Base-by-base conservation (phyloP, 1,140 invertebrate genomes). In the Geopemphigus sp. region DNA sequence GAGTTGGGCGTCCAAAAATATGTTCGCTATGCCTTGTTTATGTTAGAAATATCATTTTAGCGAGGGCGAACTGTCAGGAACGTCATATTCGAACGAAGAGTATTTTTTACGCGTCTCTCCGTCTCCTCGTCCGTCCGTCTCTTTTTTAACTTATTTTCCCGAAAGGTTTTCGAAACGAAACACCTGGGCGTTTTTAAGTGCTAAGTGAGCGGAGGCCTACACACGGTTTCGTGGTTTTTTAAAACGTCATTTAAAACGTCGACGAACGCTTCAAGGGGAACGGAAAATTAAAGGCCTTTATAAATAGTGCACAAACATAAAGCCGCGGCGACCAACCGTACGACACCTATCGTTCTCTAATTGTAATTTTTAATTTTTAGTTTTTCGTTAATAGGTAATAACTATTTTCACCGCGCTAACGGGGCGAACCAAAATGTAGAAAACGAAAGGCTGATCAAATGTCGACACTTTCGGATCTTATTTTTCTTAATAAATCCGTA, bases 121-220 rank as follows among this genome's bases (percentile, higher is more conserved):
- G 0, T 11, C 73, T 17, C 50, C 17, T 11, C n/a, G 11, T 22
- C 29, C n/a, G 68, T 2, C 22, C 22, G 24, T 47, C n/a, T 0
- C 10, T 73, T 54, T n/a, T 56, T 32, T 76, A 57, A 68, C 39
- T 56, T 6, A 45, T 63, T 78, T 61, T 59, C 8, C 39, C 74
- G 73, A 61, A 47, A 32, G 57, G 22, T 45, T 76, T 76, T 29
- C 45, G 74, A 78, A 63, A 78, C 57, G 57, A 78, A 78, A 78
- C 74, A 78, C 74, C 74, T 78, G 74, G 74, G 74, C 74, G 74
- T 78, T 78, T 74, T 78, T 78, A 78, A 78, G 74, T 61, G 74
- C 74, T 78, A 63, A 63, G 57, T 50, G 45, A 78, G 26, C 3
- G 57, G 1, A 39, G 22, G 39, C 74, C 32, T 45, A 29, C 32